phyloP scores from a whole-genome alignment of 2,797 vertebrate genomes.

The Enteromius afrohamiltoni region DNA sequence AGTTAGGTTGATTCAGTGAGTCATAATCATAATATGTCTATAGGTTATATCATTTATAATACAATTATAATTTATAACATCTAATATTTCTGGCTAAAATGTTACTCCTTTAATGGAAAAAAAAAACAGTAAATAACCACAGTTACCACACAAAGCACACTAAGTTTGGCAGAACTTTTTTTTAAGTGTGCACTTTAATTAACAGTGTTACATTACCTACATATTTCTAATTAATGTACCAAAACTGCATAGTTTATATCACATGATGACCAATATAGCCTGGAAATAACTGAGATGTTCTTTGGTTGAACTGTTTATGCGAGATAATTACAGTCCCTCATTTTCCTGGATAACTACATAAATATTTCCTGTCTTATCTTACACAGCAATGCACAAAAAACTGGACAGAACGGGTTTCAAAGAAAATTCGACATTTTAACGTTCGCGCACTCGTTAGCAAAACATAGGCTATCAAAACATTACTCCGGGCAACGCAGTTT shows the following conservation, averaged over 20 bases:
- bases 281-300: conserved; percentile 14
- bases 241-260: neutral
- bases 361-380: conserved; percentile 70
- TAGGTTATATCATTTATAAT: neutral
- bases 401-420: conserved; percentile 46
- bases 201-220: neutral
- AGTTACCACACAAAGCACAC: neutral
- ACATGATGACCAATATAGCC: no score
- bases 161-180: neutral
- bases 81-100: neutral
- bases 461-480: conserved; percentile 15
- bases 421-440: conserved; percentile 39
- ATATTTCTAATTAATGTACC: neutral
- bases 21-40: neutral
- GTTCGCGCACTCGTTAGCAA: neutral
- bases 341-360: conserved; percentile 67
- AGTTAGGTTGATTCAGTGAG: neutral
- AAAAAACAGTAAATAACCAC: neutral
- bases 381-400: conserved; percentile 66
- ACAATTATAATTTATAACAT: no score
- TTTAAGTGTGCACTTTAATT: neutral
- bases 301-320: conserved; percentile 63
- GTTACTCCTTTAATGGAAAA: neutral
- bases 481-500: neutral
- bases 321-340: conserved; percentile 63